These are phyloP conservation scores for Arenaria interpres DNA, from an alignment of 2,113 vertebrate species.

Conservation along the genomic window DNA sequence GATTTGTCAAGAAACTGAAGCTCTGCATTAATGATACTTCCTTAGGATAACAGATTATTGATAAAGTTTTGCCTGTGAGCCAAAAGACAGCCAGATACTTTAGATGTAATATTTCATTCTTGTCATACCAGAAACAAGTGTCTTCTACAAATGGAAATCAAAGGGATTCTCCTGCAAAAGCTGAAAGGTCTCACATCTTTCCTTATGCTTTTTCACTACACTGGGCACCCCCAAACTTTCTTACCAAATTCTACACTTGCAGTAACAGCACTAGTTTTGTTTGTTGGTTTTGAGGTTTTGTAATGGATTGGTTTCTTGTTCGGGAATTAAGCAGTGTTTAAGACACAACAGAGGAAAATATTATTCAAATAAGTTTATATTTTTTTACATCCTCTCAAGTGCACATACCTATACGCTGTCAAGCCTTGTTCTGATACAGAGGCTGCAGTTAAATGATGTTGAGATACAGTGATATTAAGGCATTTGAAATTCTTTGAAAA, in stretches of 20 bases:
- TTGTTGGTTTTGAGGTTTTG: accelerated
- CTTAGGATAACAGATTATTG: not conserved
- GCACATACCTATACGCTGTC: not conserved
- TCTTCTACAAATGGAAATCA: not conserved
- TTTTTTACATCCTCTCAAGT: not conserved
- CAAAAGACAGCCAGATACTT: not conserved
- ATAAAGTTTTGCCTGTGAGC: not conserved
- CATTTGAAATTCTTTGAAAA: not conserved
- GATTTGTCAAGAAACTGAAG: not conserved
- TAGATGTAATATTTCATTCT: not conserved
- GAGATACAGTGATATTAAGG: not conserved
- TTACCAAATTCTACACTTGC: not conserved
- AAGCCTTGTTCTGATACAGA: not conserved
- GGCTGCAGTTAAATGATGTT: not conserved
- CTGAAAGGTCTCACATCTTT: not conserved
- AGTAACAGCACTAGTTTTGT: not conserved
- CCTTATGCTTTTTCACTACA: not conserved
- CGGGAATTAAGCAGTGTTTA: not conserved
- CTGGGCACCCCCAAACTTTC: not conserved
- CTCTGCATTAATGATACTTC: not conserved
- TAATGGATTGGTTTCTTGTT: not conserved
- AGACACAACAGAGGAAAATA: not conserved
- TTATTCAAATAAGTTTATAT: not conserved
- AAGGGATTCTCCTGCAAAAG: not conserved
- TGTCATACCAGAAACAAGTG: not conserved